Evolutionary conservation across 2,797 vertebrate species (phyloP).

Genomic region (Lagocephalus sceleratus): DNA sequence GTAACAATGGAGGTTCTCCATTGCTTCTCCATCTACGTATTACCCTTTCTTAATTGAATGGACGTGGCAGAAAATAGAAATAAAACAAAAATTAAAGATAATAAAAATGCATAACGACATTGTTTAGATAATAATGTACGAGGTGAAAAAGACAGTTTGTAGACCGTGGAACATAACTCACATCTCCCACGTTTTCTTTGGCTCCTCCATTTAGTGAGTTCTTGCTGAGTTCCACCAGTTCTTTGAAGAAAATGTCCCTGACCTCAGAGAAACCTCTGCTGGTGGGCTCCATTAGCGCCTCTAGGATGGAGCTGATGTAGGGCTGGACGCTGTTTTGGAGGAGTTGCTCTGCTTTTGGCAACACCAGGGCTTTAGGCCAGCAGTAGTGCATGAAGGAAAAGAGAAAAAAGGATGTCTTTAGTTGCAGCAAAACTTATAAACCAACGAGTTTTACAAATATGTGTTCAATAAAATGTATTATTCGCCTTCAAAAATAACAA

Average conservation of each 20-base stretch:
- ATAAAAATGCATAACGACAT: too few species aligned
- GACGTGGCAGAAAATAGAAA: too few species aligned
- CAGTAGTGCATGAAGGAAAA: not conserved
- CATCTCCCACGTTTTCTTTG: constrained; percentile 85
- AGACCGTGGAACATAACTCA: constrained; percentile 56
- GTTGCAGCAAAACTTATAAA: not conserved
- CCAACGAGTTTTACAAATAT: not conserved
- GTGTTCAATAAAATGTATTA: too few species aligned
- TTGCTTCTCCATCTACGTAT: too few species aligned
- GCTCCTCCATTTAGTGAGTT: constrained; percentile 84
- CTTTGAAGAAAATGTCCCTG: constrained; percentile 88
- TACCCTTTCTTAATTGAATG: too few species aligned
- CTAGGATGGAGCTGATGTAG: constrained; percentile 93
- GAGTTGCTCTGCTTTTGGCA: constrained; percentile 86
- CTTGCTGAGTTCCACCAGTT: constrained; percentile 92
- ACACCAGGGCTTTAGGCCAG: constrained; percentile 75
- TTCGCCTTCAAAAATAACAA: not conserved
- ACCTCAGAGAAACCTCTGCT: constrained; percentile 92
- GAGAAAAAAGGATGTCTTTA: not conserved
- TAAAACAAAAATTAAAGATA: too few species aligned
- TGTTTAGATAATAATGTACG: too few species aligned
- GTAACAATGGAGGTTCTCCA: too few species aligned
- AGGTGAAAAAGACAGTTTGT: too few species aligned
- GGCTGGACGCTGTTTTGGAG: constrained; percentile 87
- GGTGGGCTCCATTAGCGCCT: constrained; percentile 94